Evolutionary conservation across 2,113 vertebrate genomes (phyloP), one percentile per base, ranked within the genome.

Genomic region (Neofelis nebulosa): DNA sequence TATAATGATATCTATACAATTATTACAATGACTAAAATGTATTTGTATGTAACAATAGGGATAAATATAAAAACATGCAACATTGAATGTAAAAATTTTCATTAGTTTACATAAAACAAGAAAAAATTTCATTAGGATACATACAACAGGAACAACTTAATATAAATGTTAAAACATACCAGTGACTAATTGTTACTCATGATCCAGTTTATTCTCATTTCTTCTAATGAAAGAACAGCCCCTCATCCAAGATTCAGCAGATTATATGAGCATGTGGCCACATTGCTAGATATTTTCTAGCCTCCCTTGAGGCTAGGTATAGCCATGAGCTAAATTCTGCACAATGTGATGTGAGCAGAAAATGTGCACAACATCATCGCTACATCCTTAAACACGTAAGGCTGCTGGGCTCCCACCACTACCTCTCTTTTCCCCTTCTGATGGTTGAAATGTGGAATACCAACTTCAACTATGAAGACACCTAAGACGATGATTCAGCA

Each of bases 1-100:
- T 90, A 14, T 48, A n/a, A n/a, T 73, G 25, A 9, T 36, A 52
- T 14, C 52, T 63, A n/a, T 29, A 23, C 7, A 65, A 6, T 87
- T 97, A 93, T 48, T 83, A 71, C 73, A 91, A 57, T 79, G 29
- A 66, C 71, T 89, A 63, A 92, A 36, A 63, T 74, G 6, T 65
- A 38, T 71, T 89, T 81, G 36, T 69, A 86, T 33, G 18, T 81
- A 68, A 86, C 15, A 10, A 61, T n/a, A 88, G 18, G 48, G 29
- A 68, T 38, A 93, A 7, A 48, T 82, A 5, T 82, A 33, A 82
- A 76, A 88, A 50, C 19, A 83, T 65, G 31, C 52, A 61, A 82
- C 66, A 33, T 3, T 66, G 16, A 52, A 29, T 63, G 3, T 50
- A 95, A 79, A 78, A 82, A 74, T 29, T 1, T 33, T 84, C 71